Evolutionary conservation across 2,113 vertebrate species (phyloP).

Genomic region (Zootoca vivipara): DNA sequence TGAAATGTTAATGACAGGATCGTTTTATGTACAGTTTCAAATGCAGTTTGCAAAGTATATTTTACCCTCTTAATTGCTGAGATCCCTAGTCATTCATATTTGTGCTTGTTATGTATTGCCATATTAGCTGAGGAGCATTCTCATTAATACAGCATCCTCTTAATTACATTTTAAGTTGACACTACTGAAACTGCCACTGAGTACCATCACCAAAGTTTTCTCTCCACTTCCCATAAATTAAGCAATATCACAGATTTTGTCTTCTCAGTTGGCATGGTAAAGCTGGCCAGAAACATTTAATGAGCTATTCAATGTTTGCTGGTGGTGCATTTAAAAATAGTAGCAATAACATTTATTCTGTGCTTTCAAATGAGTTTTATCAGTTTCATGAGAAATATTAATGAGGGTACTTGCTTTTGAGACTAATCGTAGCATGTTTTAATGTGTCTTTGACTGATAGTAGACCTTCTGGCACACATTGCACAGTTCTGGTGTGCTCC

Average conservation of each 20-base stretch:
- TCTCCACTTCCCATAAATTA: not conserved
- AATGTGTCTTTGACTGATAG: not conserved
- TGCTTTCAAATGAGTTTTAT: not conserved
- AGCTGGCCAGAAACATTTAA: not conserved
- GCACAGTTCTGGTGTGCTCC: not conserved
- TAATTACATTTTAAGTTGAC: slow-evolving; percentile 3
- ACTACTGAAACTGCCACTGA: not conserved
- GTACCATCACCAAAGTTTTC: not conserved
- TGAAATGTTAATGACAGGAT: slow-evolving; percentile 15
- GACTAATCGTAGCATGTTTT: not conserved
- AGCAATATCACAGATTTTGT: not conserved
- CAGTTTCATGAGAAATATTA: not conserved
- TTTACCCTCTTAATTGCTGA: not conserved
- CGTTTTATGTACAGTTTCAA: slow-evolving; percentile 6
- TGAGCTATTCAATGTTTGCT: not conserved
- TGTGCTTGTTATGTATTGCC: slow-evolving; percentile 12
- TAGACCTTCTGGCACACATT: not conserved
- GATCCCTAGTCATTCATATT: not conserved
- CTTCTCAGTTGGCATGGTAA: not conserved
- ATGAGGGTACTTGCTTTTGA: not conserved
- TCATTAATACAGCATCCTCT: slow-evolving; percentile 1
- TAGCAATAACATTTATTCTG: not conserved
- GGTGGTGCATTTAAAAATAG: not conserved
- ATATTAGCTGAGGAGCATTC: not conserved
- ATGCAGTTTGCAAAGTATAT: slow-evolving; percentile 5